Evolutionary conservation across 2,888 invertebrate genomes (phyloP).

Genomic region (Cantharis flavilabris): DNA sequence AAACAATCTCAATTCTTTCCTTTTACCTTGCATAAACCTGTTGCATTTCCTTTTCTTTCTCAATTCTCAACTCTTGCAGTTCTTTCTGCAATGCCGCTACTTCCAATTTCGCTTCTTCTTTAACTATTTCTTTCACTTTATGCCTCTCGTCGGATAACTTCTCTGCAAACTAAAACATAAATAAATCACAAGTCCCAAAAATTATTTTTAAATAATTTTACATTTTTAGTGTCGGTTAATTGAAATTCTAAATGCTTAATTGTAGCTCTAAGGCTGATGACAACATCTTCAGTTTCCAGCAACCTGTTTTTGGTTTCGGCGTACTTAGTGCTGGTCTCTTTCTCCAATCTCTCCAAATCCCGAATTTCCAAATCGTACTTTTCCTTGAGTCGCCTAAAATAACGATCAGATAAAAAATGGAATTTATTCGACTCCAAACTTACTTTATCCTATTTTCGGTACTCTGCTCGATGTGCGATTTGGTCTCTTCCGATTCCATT

Average conservation of each 20-base stretch:
- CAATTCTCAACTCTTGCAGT: slow-evolving; percentile 61
- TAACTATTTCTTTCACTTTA: slow-evolving; percentile 62
- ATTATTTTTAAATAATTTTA: slow-evolving; percentile 42
- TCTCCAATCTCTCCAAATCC: slow-evolving; percentile 69
- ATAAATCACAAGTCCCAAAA: not conserved
- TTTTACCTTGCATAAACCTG: slow-evolving; percentile 77
- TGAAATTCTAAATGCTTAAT: slow-evolving; percentile 70
- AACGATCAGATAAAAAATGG: not conserved
- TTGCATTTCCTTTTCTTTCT: slow-evolving; percentile 76
- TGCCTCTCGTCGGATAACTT: slow-evolving; percentile 62
- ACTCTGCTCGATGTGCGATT: slow-evolving; percentile 65
- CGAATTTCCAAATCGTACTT: slow-evolving; percentile 75
- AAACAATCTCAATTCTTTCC: not conserved
- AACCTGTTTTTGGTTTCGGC: slow-evolving; percentile 69
- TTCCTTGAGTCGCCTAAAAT: slow-evolving; percentile 70
- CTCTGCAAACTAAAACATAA: slow-evolving; percentile 54
- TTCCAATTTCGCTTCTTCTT: slow-evolving; percentile 66
- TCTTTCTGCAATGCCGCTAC: slow-evolving; percentile 67
- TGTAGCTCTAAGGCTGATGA: slow-evolving; percentile 62
- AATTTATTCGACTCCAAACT: not conserved
- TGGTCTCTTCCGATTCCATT: slow-evolving; percentile 65
- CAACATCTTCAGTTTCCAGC: slow-evolving; percentile 66
- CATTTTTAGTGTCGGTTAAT: slow-evolving; percentile 67
- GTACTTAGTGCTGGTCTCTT: slow-evolving; percentile 68
- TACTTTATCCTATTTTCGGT: slow-evolving; percentile 58